A percentile compares a stretch with the other conserved stretches of the same genome.
Conservation (phyloP, 2,888 invertebrate genomes). For the Metacarcinus magister region DNA sequence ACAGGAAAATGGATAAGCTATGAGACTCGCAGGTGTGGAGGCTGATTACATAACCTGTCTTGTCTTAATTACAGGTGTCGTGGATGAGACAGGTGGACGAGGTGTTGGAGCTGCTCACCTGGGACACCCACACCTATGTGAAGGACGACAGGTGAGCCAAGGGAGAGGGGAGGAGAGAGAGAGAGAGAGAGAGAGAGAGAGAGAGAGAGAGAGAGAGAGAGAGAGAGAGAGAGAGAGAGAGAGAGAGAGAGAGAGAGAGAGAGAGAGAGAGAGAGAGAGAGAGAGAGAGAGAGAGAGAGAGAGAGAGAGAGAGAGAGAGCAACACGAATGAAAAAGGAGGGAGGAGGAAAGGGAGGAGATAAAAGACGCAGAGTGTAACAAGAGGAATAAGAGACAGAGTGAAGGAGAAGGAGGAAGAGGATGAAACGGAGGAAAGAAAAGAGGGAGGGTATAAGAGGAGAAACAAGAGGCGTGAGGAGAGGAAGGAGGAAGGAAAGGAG, state of each 20-base stretch:
- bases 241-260: neutral
- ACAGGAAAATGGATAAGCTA: too few species aligned
- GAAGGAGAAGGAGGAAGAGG: neutral
- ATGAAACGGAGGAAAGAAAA: neutral
- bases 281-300: neutral
- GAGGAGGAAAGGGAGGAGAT: neutral
- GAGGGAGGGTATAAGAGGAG: neutral
- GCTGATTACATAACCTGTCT: neutral
- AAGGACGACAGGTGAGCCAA: constrained; percentile 63
- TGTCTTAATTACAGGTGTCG: constrained; percentile 65
- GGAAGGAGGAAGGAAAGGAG: neutral
- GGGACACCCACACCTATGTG: constrained; percentile 75
- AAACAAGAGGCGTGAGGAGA: neutral
- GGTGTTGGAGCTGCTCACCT: constrained; percentile 72
- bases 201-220: neutral
- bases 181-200: constrained; percentile 2
- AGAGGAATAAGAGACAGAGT: neutral
- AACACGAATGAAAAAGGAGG: neutral
- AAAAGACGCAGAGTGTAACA: neutral
- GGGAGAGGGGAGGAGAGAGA: neutral
- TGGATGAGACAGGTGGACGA: constrained; percentile 77
- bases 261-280: neutral
- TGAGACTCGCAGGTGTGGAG: too few species aligned
- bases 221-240: neutral
- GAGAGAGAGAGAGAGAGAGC: neutral